phyloP scores from a whole-genome alignment of 1,140 invertebrate species.

The Eurosta solidaginis region DNA sequence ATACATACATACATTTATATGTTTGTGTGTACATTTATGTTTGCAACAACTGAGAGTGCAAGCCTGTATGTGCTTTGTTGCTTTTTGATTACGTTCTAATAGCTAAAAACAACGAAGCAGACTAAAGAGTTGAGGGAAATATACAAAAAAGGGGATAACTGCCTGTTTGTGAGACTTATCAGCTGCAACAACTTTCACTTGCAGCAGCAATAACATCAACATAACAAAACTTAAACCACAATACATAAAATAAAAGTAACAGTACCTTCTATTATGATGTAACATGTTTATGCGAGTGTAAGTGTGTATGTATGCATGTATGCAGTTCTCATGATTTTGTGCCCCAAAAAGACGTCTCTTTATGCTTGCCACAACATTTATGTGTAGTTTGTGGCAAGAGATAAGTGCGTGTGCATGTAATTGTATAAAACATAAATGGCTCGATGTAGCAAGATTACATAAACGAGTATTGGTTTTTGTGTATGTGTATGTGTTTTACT shows the following conservation, averaged over 20 bases:
- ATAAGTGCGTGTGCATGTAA: slow-evolving; percentile 15
- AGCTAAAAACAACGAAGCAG: background rate
- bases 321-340: too few relatives aligned
- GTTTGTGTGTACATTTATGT: background rate
- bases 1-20: background rate
- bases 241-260: slow-evolving; percentile 7
- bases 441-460: background rate
- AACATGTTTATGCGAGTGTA: background rate
- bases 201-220: background rate
- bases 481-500: background rate
- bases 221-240: background rate
- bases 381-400: slow-evolving; percentile 7
- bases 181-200: slow-evolving; percentile 17
- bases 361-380: slow-evolving; percentile 28
- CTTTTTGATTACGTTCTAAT: background rate
- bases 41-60: background rate
- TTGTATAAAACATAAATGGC: background rate
- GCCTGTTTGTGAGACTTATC: background rate
- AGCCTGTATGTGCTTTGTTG: background rate
- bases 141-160: background rate
- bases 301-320: too few relatives aligned
- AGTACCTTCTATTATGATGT: too few relatives aligned
- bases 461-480: background rate
- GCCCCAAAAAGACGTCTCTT: slow-evolving; percentile 10
- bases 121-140: too few relatives aligned